Percentiles rank a stretch among this genome's conserved stretches.
Evolutionary conservation across 1,140 invertebrate species (phyloP).

Genomic region (Pogonomyrmex californicus): DNA sequence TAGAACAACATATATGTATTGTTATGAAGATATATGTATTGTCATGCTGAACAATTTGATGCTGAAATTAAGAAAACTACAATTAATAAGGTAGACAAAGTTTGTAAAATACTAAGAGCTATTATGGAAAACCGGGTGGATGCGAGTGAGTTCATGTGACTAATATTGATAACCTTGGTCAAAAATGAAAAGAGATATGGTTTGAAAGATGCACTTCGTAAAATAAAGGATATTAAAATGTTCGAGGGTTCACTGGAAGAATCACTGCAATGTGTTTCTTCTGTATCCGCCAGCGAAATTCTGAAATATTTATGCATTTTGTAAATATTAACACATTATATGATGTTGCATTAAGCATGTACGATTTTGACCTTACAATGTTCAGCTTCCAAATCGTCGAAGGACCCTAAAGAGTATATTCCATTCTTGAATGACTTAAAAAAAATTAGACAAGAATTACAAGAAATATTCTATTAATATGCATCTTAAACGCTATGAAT

Average conservation of each 20-base stretch:
- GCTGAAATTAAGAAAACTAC: slow-evolving; percentile 39
- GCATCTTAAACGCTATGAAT: slow-evolving; percentile 92
- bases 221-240: slow-evolving; percentile 84
- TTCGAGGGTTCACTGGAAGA: slow-evolving; percentile 63
- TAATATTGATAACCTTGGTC: slow-evolving; percentile 92
- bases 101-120: slow-evolving; percentile 88
- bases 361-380: slow-evolving; percentile 94
- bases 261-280: not conserved
- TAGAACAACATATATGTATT: slow-evolving; percentile 89
- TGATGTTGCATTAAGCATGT: slow-evolving; percentile 95
- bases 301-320: slow-evolving; percentile 94
- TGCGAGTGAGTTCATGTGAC: slow-evolving; percentile 88
- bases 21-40: slow-evolving; percentile 83
- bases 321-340: slow-evolving; percentile 95
- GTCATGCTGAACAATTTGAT: not conserved
- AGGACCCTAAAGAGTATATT: slow-evolving; percentile 98
- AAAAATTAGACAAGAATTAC: slow-evolving; percentile 90
- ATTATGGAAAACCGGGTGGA: slow-evolving; percentile 87
- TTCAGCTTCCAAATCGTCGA: slow-evolving; percentile 93
- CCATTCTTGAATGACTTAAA: slow-evolving; percentile 94
- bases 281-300: slow-evolving; percentile 85
- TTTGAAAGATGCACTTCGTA: slow-evolving; percentile 89
- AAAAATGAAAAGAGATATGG: slow-evolving; percentile 89
- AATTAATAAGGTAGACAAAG: slow-evolving; percentile 86
- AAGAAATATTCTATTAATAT: slow-evolving; percentile 94